These are phyloP conservation scores for Aegithalos caudatus DNA, from an alignment of 2,113 vertebrate genomes.

Conservation along the genomic window DNA sequence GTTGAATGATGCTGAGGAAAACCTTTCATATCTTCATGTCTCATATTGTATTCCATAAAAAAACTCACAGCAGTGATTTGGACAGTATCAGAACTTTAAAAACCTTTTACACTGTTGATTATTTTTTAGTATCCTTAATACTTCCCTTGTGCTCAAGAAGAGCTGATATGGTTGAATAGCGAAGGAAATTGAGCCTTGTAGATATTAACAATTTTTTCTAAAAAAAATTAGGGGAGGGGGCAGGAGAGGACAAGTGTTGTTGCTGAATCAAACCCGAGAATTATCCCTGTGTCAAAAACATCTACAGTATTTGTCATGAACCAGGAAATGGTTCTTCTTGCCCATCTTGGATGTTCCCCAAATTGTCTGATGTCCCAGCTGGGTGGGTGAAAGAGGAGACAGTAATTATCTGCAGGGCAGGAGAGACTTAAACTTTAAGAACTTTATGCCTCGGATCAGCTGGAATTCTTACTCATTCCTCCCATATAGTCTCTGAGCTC, in stretches of 20 bases:
- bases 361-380: constrained; percentile 47
- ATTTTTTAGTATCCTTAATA: neutral
- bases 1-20: neutral
- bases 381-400: constrained; percentile 38
- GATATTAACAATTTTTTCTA: neutral
- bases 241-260: neutral
- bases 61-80: neutral
- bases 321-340: constrained; percentile 27
- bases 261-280: neutral
- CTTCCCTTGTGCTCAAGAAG: neutral
- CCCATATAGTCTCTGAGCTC: neutral
- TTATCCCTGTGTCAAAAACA: neutral
- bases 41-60: neutral
- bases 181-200: neutral
- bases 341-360: constrained; percentile 30
- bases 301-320: constrained; percentile 9
- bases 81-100: neutral
- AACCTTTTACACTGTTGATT: neutral
- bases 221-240: neutral
- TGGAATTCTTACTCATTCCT: constrained; percentile 41
- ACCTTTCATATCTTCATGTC: neutral
- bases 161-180: neutral
- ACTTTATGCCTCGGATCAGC: constrained; percentile 24
- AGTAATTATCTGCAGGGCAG: constrained; percentile 40
- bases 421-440: constrained; percentile 36